Percentiles rank a stretch among this genome's conserved stretches.
Conservation (phyloP, 2,113 vertebrate genomes). For the Corythornis madagascariensis region DNA sequence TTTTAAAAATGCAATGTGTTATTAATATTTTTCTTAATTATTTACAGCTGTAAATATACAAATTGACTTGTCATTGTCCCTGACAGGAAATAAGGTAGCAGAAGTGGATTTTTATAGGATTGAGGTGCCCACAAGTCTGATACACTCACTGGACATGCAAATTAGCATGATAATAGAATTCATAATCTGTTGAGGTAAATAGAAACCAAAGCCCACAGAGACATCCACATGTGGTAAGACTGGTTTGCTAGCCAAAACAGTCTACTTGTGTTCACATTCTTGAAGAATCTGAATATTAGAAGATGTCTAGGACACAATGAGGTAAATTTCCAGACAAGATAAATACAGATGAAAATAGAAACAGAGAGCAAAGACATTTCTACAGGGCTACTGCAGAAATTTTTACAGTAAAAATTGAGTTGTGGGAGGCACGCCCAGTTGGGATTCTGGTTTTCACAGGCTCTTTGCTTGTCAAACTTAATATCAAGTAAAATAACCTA, state of each 20-base stretch:
- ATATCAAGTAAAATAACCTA: slow-evolving; percentile 82
- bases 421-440: slow-evolving; percentile 76
- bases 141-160: slow-evolving; percentile 2
- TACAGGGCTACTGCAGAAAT: slow-evolving; percentile 73
- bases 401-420: slow-evolving; percentile 37
- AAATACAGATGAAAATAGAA: slow-evolving; percentile 74
- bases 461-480: slow-evolving; percentile 83
- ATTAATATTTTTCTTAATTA: neutral
- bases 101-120: neutral
- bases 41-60: neutral
- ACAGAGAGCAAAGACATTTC: slow-evolving; percentile 42
- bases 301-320: slow-evolving; percentile 49
- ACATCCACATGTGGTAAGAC: neutral
- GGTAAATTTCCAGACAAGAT: slow-evolving; percentile 75
- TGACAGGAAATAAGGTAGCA: neutral
- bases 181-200: neutral
- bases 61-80: neutral
- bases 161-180: slow-evolving; percentile 54
- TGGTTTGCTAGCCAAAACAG: slow-evolving; percentile 52
- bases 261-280: slow-evolving; percentile 52
- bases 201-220: slow-evolving; percentile 43
- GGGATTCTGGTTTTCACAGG: slow-evolving; percentile 80
- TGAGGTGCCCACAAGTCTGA: slow-evolving; percentile 9
- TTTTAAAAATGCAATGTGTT: neutral
- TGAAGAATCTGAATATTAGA: slow-evolving; percentile 56